Conservation (phyloP, 2,797 vertebrate genomes). For the Manis pentadactyla region DNA sequence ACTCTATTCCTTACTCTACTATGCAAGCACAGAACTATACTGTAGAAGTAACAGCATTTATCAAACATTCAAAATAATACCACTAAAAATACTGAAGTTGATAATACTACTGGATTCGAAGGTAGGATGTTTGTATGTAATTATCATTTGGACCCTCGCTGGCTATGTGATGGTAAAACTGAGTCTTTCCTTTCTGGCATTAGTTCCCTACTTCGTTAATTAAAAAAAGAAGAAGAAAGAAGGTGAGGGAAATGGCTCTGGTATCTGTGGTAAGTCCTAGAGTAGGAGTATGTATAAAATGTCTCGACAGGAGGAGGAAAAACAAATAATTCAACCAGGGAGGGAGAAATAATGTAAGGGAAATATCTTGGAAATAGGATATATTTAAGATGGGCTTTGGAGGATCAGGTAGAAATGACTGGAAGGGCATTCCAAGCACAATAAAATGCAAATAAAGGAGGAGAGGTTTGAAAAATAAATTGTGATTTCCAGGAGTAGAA, state of each 20-base stretch:
- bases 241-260: not conserved
- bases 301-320: not conserved
- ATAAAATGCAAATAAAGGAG: not conserved
- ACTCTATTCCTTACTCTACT: too few relatives aligned
- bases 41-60: not conserved
- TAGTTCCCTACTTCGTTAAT: not conserved
- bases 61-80: not conserved
- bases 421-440: not conserved
- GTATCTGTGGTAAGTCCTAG: not conserved
- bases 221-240: not conserved
- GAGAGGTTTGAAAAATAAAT: not conserved
- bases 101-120: not conserved
- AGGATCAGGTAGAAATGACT: not conserved
- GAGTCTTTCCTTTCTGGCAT: not conserved
- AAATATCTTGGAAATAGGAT: not conserved
- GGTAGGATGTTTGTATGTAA: not conserved
- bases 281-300: not conserved
- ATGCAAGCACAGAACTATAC: not conserved
- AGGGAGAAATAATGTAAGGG: not conserved
- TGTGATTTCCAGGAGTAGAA: not conserved
- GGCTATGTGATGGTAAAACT: not conserved
- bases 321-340: not conserved
- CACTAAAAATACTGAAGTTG: not conserved
- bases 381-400: not conserved
- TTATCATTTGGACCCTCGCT: not conserved